Base-by-base conservation (phyloP, 2,888 invertebrate genomes). In the Carabus problematicus region DNA sequence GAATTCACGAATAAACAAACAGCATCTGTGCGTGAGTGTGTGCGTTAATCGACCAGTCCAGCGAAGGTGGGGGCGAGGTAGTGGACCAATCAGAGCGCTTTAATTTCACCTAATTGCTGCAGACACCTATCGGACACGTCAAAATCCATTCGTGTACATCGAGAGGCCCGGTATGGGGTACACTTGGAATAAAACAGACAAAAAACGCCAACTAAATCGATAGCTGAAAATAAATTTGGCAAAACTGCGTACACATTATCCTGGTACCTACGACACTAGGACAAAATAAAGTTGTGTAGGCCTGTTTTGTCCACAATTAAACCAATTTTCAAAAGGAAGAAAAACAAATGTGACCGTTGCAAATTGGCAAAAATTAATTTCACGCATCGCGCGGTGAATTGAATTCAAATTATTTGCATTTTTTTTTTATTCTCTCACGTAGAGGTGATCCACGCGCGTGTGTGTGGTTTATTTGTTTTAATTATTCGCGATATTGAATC, bases 351-450 rank as follows among this genome's bases (percentile, higher is more conserved):
- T 60, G 60, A 60, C 42, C 43, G 43, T 60, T n/a, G 8, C 43
- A 19, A 60, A 60, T 60, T 60, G 16, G 60, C 19, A 60, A 29
- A 60, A 60, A 60, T 60, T 60, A 60, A 60, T 45, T 60, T 60
- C 43, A 43, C 29, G 29, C 29, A 2, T 6, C 29, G 29, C 14
- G 1, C 60, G 43, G 60, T 45, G 60, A 43, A 29, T 60, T 60
- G 60, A 45, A 45, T 45, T 60, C n/a, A 29, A 29, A 29, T 29
- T 39, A 56, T 56, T 60, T 43, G 45, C 18, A 59, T 59, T 60
- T 60, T 59, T 59, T 60, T 60, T 59, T 60, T 60, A 19, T 60
- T 43, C 1, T 45, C 45, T 2, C 1, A 12, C 14, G 29, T 18
- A n/a, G 60, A 45, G 60, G 45, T 19, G 43, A 9, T 14, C 7